These are phyloP conservation scores for Automeris io DNA, from an alignment of 2,888 invertebrate species.

Conservation along the genomic window DNA sequence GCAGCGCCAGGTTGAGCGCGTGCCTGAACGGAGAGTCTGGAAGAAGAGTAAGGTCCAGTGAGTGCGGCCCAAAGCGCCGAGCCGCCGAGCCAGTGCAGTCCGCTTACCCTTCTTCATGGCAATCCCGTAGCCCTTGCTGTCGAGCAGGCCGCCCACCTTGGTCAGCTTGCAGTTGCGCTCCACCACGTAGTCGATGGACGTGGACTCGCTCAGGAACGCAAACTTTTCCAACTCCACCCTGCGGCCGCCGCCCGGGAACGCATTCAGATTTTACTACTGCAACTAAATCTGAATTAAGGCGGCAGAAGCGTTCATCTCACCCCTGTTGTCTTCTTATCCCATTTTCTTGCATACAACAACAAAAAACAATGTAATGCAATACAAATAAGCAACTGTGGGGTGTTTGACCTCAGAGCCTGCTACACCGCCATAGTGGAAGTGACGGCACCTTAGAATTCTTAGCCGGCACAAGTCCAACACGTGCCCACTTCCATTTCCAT, in stretches of 20 bases:
- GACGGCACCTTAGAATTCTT: too few species aligned
- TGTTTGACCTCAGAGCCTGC: too few species aligned
- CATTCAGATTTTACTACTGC: too few species aligned
- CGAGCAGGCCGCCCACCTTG: slow-evolving; percentile 83
- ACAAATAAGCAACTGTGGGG: too few species aligned
- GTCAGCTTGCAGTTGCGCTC: slow-evolving; percentile 85
- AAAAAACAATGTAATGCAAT: too few species aligned
- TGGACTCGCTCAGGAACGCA: slow-evolving; percentile 94
- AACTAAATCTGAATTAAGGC: too few species aligned
- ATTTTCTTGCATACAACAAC: too few species aligned
- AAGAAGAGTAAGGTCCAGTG: background rate
- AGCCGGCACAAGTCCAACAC: too few species aligned
- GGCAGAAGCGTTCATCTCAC: too few species aligned
- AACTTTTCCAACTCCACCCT: slow-evolving; percentile 68
- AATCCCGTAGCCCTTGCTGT: slow-evolving; percentile 91
- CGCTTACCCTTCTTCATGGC: slow-evolving; percentile 86
- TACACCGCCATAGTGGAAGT: too few species aligned
- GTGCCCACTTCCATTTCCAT: too few species aligned
- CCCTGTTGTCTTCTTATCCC: too few species aligned
- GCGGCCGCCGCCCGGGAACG: slow-evolving; percentile 4
- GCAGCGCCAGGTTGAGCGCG: slow-evolving; percentile 86
- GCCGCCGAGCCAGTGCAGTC: background rate
- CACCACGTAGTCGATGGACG: slow-evolving; percentile 89
- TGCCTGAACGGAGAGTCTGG: slow-evolving; percentile 85
- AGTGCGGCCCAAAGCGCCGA: background rate